Conservation (phyloP, 2,888 invertebrate genomes). For the Callimorpha dominula region DNA sequence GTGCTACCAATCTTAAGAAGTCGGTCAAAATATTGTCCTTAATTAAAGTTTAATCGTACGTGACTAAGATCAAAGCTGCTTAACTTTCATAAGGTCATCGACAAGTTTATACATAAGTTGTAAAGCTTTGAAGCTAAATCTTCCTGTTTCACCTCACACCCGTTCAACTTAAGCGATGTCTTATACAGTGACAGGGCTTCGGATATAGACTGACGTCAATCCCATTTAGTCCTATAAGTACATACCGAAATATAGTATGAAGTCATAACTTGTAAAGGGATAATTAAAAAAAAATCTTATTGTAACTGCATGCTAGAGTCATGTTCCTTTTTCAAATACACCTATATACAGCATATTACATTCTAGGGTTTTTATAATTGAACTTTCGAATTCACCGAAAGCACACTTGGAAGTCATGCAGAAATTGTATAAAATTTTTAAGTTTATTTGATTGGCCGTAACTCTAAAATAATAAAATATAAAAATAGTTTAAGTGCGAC, state of each 20-base stretch:
- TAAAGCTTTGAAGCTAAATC: constrained; percentile 7
- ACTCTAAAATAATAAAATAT: no score
- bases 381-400: no score
- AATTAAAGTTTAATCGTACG: not conserved
- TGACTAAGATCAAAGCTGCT: not conserved
- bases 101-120: constrained; percentile 11
- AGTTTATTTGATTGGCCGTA: no score
- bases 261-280: no score
- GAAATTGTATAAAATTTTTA: no score
- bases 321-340: no score
- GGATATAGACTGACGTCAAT: constrained; percentile 1
- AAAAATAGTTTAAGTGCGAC: no score
- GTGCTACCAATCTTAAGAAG: not conserved
- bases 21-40: not conserved
- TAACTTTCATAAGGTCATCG: constrained; percentile 10
- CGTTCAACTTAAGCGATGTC: constrained; percentile 2
- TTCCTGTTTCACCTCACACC: constrained; percentile 10
- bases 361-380: no score
- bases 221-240: not conserved
- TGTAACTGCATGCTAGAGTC: no score
- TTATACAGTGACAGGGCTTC: constrained; percentile 6
- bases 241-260: not conserved
- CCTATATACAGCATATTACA: no score
- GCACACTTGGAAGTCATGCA: no score
- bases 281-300: no score